phyloP scores from a whole-genome alignment of 2,888 invertebrate genomes.

The Neuroscelio doddi region DNA sequence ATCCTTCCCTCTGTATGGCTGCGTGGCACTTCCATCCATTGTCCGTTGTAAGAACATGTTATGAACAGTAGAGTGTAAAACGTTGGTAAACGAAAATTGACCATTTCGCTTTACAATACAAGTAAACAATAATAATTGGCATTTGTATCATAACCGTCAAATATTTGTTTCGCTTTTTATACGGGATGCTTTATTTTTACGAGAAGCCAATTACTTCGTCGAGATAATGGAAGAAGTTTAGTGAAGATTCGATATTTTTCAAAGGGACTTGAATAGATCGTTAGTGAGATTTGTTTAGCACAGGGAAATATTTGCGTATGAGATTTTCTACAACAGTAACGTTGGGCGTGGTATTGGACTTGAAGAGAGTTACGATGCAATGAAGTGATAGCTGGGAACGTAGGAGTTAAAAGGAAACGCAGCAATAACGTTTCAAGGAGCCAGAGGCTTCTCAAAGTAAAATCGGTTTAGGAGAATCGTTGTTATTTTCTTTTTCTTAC shows the following conservation, averaged over 20 bases:
- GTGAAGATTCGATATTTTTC: constrained; percentile 14
- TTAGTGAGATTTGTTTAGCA: constrained; percentile 19
- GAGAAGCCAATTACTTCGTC: too few relatives aligned
- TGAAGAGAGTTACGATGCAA: constrained; percentile 43
- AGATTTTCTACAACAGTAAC: constrained; percentile 39
- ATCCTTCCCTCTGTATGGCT: constrained; percentile 20
- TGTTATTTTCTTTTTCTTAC: constrained; percentile 43
- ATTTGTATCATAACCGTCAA: constrained; percentile 14
- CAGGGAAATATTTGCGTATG: constrained; percentile 40
- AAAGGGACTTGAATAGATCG: too few relatives aligned
- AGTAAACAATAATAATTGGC: constrained; percentile 35
- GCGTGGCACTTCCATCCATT: constrained; percentile 36
- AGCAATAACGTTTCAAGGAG: constrained; percentile 54
- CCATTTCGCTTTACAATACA: constrained; percentile 59
- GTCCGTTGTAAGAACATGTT: constrained; percentile 49
- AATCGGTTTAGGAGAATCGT: constrained; percentile 51
- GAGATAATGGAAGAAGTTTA: too few relatives aligned
- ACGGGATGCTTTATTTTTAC: too few relatives aligned
- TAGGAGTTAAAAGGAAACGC: constrained; percentile 51
- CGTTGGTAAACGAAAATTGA: constrained; percentile 68
- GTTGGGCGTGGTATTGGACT: constrained; percentile 44
- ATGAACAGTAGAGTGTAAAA: constrained; percentile 63
- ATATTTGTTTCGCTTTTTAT: background rate
- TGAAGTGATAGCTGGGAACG: constrained; percentile 46
- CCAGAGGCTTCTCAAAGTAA: constrained; percentile 49